Percentiles rank a stretch among this genome's conserved stretches.
These are phyloP conservation scores for Oenanthe oenanthe DNA, from an alignment of 2,113 vertebrate genomes.

Conservation along the genomic window DNA sequence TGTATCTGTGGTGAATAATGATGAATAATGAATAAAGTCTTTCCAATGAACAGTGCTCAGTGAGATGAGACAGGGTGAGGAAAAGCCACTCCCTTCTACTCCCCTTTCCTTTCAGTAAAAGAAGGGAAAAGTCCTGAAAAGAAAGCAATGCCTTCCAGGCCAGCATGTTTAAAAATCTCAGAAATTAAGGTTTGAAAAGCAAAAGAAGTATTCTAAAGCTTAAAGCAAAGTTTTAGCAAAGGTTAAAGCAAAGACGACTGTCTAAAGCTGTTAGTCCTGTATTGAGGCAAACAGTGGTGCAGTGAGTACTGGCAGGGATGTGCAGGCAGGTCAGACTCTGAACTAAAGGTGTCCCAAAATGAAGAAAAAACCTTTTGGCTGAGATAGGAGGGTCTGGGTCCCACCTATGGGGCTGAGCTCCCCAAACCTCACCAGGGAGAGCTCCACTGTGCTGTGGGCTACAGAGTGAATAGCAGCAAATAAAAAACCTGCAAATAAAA, in stretches of 20 bases:
- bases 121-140: not conserved
- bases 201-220: not conserved
- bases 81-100: not conserved
- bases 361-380: not conserved
- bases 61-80: not conserved
- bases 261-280: not conserved
- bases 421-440: not conserved
- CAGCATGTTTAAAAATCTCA: not conserved
- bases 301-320: not conserved
- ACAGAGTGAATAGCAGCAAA: not conserved
- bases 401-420: not conserved
- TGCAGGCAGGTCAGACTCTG: not conserved
- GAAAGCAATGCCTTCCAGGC: not conserved
- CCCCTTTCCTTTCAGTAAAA: not conserved
- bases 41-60: not conserved
- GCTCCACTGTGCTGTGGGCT: fast-evolving
- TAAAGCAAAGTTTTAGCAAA: not conserved
- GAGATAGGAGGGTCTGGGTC: not conserved
- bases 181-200: not conserved
- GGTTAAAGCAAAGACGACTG: not conserved
- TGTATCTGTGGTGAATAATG: not conserved
- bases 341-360: not conserved
- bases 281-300: not conserved
- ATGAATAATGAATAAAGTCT: not conserved
- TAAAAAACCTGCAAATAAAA: not conserved